Base-by-base conservation (phyloP, 2,797 vertebrate species). In the Aplochiton taeniatus region DNA sequence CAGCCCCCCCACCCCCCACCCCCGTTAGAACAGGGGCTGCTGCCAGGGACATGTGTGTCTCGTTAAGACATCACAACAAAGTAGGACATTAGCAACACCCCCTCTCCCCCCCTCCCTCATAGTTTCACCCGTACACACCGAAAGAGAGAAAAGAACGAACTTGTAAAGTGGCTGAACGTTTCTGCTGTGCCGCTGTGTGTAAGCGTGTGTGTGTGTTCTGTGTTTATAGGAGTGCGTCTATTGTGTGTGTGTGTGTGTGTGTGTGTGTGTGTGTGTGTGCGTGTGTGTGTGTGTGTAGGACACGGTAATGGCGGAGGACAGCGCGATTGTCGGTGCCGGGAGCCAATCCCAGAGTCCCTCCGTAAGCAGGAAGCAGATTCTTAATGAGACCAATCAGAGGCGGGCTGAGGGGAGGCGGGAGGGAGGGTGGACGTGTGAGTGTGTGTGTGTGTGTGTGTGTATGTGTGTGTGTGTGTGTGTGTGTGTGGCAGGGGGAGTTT, bases 401-500 rank as follows among this genome's bases (percentile, higher is more conserved):
- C 52, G 74, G 80, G 67, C 43, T 47, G 63, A 55, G 50, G 20
- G 44, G 49, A 45, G 42, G 53, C n/a, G 51, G 48, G 54, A 14
- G 19, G 46, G 44, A 41, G 77, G 67, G 75, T 18, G 9, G 58
- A 57, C 47, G 65, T 68, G 70, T 70, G 71, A 81, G 18, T 80
- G 86, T 87, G 87, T 77, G 78, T 79, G 80, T 18, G 18, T 13
- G 12, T 55, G 18, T 20, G 53, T 4, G 19, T 55, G 53, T 20
- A n/a, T 31, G 10, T 17, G 50, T 51, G 17, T 51, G 75, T 18
- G 10, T 55, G 59, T 52, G 61, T 69, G 70, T 71, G 70, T 82
- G 18, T 82, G 86, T 87, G 87, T 87, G 85, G 77, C 77, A 77
- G 81, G 14, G 31, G 8, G 17, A 12, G 45, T 44, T 9, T 54